Evolutionary conservation across 2,888 invertebrate genomes (phyloP), one percentile per base, ranked within the genome.

Genomic region (Dasypogon diadema): DNA sequence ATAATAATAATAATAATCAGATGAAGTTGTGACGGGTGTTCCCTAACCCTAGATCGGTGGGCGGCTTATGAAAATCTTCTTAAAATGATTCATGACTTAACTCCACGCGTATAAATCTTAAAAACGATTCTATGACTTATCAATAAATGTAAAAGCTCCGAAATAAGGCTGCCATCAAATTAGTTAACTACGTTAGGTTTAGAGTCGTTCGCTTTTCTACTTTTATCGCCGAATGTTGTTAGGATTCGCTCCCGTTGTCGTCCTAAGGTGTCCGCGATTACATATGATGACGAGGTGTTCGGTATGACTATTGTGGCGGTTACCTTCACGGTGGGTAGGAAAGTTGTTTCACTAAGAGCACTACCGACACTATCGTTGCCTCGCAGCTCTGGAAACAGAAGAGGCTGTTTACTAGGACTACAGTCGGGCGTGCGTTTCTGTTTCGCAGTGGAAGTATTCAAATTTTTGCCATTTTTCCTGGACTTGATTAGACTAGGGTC

Each of bases 401-500:
- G 78, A 14, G 83, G 83, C 73, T 83, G 83, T 56, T 83, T 83
- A 74, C 83, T 83, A 76, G 83, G 81, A 74, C 81, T 82, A 24
- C 78, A 80, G 48, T 82, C 80, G 3, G 78, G 65, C 12, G 60
- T 65, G 2, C 76, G 56, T 74, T 79, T 81, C 37, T 79, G 79
- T 58, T 80, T 80, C 10, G 75, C 78, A 60, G 74, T 78, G 26
- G 54, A 75, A 21, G 78, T 74, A 10, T 21, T 34, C 55, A 21
- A 21, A 75, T 74, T 74, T 70, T 77, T 78, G 3, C 60, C 65
- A 56, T 77, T 76, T 26, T 80, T 83, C 12, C 81, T 75, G 2
- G 80, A 83, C 83, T 89, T 90, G 18, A 87, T 79, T 80, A 88
- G 85, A 78, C 87, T 87, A 5, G 85, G 83, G 46, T 87, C 86